Conservation (phyloP, 2,797 vertebrate species). For the Orestias chungarensis region DNA sequence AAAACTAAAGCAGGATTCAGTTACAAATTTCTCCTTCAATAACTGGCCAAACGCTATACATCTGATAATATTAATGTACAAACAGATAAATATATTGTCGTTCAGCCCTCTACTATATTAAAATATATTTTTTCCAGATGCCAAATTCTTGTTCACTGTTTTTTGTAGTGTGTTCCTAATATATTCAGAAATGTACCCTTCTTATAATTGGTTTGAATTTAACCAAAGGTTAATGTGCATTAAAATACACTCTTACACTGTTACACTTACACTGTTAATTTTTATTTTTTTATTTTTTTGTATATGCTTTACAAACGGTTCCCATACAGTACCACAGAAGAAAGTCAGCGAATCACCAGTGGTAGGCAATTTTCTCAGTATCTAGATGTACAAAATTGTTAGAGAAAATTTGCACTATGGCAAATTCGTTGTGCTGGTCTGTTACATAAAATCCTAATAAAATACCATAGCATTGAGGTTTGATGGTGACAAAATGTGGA, state of each 20-base stretch:
- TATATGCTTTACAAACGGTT: no score
- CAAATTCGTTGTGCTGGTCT: constrained; percentile 1
- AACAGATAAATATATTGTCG: no score
- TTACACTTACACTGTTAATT: no score
- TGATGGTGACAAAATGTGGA: not conserved
- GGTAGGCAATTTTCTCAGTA: not conserved
- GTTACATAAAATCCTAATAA: constrained; percentile 1
- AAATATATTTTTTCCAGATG: not conserved
- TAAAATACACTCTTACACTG: not conserved
- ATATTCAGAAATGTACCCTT: no score
- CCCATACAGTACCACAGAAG: not conserved
- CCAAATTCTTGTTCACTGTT: not conserved
- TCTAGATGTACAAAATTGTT: not conserved
- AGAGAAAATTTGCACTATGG: not conserved
- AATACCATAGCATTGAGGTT: not conserved
- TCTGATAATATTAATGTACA: not conserved
- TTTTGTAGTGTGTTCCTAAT: not conserved
- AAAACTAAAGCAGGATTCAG: not conserved
- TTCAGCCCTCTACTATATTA: no score
- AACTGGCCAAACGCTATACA: not conserved
- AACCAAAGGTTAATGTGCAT: no score
- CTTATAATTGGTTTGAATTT: no score
- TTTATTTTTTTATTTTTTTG: no score
- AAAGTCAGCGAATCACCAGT: not conserved
- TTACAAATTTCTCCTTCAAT: not conserved